Base-by-base conservation (phyloP, 2,888 invertebrate genomes). In the Microplitis manilae region DNA sequence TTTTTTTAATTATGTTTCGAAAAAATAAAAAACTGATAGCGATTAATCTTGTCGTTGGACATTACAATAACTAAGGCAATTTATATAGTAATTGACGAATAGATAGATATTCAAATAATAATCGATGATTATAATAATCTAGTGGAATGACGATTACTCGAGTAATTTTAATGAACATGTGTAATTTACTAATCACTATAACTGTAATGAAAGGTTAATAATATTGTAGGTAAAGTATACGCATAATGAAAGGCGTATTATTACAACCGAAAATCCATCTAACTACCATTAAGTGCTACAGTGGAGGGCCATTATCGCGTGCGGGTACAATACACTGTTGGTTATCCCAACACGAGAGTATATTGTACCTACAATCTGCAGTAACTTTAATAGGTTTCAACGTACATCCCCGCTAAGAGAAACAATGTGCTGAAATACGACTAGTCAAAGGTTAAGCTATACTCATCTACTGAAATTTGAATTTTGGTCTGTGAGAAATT, bases 171-270 rank as follows among this genome's bases (percentile, higher is more conserved):
- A 50, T 50, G 50, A 50, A 50, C 50, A 13, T 8, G 50, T 50
- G 50, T 50, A 50, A 50, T 13, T 50, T 50, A 50, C 50, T 50
- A 50, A 50, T 50, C 0, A 50, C 50, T 4, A 50, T 50, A 50
- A 50, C 9, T 50, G 5, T 50, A 50, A 50, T 50, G 50, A 50
- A 5, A 50, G 50, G 50, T 13, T 30, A 13, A 13, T 8, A 50
- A 50, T 13, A 50, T 13, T 50, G 50, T 50, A 50, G 50, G 50
- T 5, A 13, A 8, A 50, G 13, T 50, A 50, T 50, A 50, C 50
- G 50, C 50, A 50, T 50, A 50, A 50, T 50, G 50, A 50, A 50
- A 50, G 50, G 50, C 50, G 50, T 50, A 50, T 50, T 50, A 50
- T 50, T 50, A 50, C 50, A 13, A 50, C 50, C 50, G 50, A 50